phyloP scores from a whole-genome alignment of 2,888 invertebrate genomes.

The Lasioglossum malachurum region DNA sequence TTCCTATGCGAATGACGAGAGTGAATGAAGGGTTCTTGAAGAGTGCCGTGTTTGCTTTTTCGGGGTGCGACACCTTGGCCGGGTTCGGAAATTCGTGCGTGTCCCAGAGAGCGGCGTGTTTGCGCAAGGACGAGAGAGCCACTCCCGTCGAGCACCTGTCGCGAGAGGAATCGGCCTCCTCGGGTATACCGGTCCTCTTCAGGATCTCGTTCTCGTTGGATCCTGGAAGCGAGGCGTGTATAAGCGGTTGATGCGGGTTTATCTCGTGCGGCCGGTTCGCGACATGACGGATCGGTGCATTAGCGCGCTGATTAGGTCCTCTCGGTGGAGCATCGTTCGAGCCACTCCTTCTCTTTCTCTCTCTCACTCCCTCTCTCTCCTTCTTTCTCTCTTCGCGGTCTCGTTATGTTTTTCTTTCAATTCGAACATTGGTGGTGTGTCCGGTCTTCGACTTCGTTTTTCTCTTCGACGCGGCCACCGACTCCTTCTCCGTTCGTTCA shows the following conservation, averaged over 20 bases:
- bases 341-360: not conserved
- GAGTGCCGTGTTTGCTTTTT: not conserved
- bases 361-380: not conserved
- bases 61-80: not conserved
- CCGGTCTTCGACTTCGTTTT: too few relatives aligned
- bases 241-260: constrained; percentile 61
- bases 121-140: constrained; percentile 45
- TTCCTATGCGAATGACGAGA: not conserved
- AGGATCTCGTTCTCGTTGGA: constrained; percentile 40
- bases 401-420: constrained; percentile 23
- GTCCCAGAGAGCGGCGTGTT: constrained; percentile 9
- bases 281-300: constrained; percentile 83
- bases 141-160: constrained; percentile 75
- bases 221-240: constrained; percentile 52
- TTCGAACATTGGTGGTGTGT: constrained; percentile 22
- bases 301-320: constrained; percentile 79
- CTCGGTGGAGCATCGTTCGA: constrained; percentile 38
- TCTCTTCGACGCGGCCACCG: not conserved
- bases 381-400: not conserved
- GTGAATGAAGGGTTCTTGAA: not conserved
- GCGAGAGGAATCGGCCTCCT: constrained; percentile 62
- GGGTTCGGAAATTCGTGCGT: not conserved
- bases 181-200: constrained; percentile 56
- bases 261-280: constrained; percentile 68
- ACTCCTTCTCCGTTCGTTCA: not conserved